A percentile compares a stretch with the other conserved stretches of the same genome.
Conservation (phyloP, 2,797 vertebrate species). For the Peromyscus nudipes region DNA sequence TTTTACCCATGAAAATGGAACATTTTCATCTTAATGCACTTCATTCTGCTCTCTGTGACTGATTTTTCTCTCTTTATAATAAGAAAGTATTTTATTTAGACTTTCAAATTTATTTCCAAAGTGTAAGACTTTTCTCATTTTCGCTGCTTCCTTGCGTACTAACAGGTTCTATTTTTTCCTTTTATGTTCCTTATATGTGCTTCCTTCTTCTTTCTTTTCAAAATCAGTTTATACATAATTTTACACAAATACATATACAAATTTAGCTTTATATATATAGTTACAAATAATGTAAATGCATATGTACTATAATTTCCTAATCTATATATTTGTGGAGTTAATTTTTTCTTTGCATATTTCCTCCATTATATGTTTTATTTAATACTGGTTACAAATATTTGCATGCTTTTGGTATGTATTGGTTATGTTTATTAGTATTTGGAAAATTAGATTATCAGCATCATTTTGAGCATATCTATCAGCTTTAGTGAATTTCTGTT, state of each 20-base stretch:
- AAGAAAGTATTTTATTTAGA: conserved; percentile 64
- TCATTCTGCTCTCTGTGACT: not conserved
- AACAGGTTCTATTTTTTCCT: conserved; percentile 35
- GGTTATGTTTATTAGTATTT: not conserved
- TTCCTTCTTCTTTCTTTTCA: conserved; percentile 53
- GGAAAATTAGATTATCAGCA: not conserved
- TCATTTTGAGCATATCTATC: not conserved
- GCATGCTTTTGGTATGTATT: not conserved
- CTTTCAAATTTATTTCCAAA: conserved; percentile 35
- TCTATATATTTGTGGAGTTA: not conserved
- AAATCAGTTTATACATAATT: conserved; percentile 26
- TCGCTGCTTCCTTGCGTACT: not conserved
- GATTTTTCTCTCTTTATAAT: conserved; percentile 47
- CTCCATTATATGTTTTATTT: not conserved
- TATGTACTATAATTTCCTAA: not conserved
- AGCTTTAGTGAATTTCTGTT: conserved; percentile 11
- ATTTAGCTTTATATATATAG: conserved; percentile 10
- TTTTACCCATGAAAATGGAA: not conserved
- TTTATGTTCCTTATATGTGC: not conserved
- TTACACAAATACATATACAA: not conserved
- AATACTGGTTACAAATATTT: not conserved
- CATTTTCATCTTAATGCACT: conserved; percentile 30
- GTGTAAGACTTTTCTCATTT: conserved; percentile 64
- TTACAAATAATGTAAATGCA: not conserved
- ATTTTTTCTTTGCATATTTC: not conserved